Conservation (phyloP, 1,140 invertebrate species). For the Lordiphosa collinella region DNA sequence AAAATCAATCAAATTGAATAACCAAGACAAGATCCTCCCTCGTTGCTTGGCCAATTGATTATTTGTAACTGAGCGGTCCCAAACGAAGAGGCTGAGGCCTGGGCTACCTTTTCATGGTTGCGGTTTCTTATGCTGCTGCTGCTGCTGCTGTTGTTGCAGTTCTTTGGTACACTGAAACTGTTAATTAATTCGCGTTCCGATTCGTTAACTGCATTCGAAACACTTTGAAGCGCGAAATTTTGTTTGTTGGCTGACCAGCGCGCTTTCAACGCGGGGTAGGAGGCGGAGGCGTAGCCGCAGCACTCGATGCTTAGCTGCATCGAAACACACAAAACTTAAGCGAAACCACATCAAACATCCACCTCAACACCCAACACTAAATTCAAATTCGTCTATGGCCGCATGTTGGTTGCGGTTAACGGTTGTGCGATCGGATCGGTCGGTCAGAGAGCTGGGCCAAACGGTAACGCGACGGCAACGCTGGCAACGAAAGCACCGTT, state of each 20-base stretch:
- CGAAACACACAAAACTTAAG: constrained; percentile 25
- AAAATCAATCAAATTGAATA: constrained; percentile 6
- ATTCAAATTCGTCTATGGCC: constrained; percentile 53
- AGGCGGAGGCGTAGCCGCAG: constrained; percentile 33
- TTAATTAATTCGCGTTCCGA: constrained; percentile 76
- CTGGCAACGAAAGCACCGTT: constrained; percentile 64
- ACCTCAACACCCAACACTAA: constrained; percentile 33
- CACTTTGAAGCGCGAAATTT: constrained; percentile 74
- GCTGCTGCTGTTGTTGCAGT: constrained; percentile 41
- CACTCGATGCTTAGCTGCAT: constrained; percentile 32
- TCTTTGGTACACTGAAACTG: constrained; percentile 74
- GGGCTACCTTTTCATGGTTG: constrained; percentile 72
- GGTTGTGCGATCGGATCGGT: constrained; percentile 35
- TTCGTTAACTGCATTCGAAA: constrained; percentile 72
- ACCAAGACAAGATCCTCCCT: constrained; percentile 21
- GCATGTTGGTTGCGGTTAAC: constrained; percentile 45
- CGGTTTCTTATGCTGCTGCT: constrained; percentile 30
- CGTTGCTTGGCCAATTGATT: constrained; percentile 65
- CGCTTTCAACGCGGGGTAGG: constrained; percentile 21
- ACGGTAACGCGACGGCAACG: constrained; percentile 26
- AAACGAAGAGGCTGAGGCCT: constrained; percentile 21
- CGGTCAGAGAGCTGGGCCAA: constrained; percentile 13
- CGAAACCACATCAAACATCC: constrained; percentile 18
- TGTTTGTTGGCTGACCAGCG: constrained; percentile 42
- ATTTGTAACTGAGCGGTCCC: constrained; percentile 47